Conservation (phyloP, 2,113 vertebrate genomes). For the Perognathus longimembris region DNA sequence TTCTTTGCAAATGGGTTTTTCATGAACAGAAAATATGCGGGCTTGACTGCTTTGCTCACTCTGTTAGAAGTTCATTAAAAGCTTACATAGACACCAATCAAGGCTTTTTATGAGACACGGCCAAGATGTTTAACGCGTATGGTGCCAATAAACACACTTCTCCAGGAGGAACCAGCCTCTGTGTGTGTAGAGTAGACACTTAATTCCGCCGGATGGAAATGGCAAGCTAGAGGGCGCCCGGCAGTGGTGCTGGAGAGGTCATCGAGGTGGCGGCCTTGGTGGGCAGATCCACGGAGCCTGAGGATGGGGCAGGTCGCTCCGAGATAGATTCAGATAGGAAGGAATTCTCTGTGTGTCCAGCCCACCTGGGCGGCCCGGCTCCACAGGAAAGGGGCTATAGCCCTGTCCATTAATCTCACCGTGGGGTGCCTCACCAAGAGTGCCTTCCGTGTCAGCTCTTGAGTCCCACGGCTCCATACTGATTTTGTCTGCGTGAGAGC, state of each 20-base stretch:
- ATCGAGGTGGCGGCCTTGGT: neutral
- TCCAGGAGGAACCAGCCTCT: neutral
- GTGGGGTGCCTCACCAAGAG: rapidly evolving
- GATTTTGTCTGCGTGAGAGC: neutral
- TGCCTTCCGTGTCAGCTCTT: neutral
- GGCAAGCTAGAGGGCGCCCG: conserved; percentile 34
- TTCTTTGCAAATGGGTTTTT: neutral
- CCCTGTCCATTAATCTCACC: rapidly evolving
- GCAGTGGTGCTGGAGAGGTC: neutral
- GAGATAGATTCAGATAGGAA: neutral
- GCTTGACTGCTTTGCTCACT: neutral
- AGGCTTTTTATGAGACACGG: conserved; percentile 59
- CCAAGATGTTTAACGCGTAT: conserved; percentile 51
- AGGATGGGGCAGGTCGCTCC: neutral
- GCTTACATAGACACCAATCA: conserved; percentile 10
- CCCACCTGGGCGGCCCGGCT: neutral
- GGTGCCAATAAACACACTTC: conserved; percentile 50
- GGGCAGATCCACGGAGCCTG: neutral
- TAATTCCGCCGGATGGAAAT: conserved; percentile 70
- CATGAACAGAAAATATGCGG: conserved; percentile 19
- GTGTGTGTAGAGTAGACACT: conserved; percentile 52
- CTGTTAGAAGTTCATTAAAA: conserved; percentile 62
- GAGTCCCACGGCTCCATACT: neutral
- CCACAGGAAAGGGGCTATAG: neutral
- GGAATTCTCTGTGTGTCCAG: neutral